These are phyloP conservation scores for Sarotherodon lohbergeri DNA, from an alignment of 2,113 vertebrate genomes.

Conservation along the genomic window DNA sequence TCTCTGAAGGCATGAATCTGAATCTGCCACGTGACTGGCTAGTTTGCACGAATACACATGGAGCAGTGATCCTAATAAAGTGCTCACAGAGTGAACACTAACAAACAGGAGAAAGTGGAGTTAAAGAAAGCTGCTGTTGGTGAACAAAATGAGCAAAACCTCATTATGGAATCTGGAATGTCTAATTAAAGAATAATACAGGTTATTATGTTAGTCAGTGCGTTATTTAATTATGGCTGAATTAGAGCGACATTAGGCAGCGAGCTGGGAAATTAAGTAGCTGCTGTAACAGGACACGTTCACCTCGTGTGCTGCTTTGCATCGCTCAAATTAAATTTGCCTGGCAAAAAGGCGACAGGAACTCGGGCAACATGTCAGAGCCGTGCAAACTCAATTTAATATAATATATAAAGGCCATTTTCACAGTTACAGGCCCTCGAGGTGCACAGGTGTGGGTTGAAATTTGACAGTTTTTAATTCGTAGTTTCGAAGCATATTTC, in stretches of 20 bases:
- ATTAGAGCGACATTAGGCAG: not conserved
- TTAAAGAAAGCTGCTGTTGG: not conserved
- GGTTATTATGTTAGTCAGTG: not conserved
- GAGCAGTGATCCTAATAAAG: not conserved
- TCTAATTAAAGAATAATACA: not conserved
- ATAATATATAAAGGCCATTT: not conserved
- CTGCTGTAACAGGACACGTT: not conserved
- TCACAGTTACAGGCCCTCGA: not conserved
- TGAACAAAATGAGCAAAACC: no score
- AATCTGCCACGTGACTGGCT: not conserved
- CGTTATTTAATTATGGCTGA: not conserved
- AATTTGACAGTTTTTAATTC: not conserved
- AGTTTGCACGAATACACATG: accelerated
- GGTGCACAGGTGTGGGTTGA: not conserved
- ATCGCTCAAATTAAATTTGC: accelerated
- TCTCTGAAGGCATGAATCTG: not conserved
- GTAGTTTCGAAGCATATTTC: not conserved
- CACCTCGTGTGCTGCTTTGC: not conserved
- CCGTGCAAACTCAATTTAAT: not conserved
- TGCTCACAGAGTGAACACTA: not conserved
- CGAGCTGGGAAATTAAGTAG: not conserved
- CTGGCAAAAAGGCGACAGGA: not conserved
- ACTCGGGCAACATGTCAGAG: not conserved
- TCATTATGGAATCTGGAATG: not conserved
- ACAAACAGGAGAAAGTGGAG: no score